Evolutionary conservation across 1,140 invertebrate species (phyloP), one percentile per base, ranked within the genome.

Genomic region (Drosophila pseudoananassae): DNA sequence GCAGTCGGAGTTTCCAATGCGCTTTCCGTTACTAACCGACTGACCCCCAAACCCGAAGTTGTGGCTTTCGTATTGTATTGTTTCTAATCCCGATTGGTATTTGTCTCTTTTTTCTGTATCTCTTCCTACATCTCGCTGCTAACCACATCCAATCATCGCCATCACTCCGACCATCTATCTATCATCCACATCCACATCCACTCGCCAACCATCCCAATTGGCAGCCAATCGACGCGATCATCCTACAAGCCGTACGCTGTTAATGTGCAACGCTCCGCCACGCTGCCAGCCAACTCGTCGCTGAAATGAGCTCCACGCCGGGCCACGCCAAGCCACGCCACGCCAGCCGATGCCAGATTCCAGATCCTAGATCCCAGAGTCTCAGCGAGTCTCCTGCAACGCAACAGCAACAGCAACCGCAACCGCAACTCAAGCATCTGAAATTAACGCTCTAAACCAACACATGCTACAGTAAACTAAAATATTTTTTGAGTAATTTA

Each of bases 181-280:
- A 17, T 53, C 31, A 74, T 56, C 36, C 45, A 17, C 20, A 59
- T 40, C 56, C 25, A 6, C 27, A 38, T n/a, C 7, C 10, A 20
- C 27, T 40, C 38, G 49, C 14, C 12, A 25, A 23, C 45, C 17
- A 45, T 45, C 23, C 23, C 40, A 43, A 66, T 55, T 31, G 76
- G 51, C 82, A 92, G 91, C 78, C 91, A 96, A 92, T 96, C 95
- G 17, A 95, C 95, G 57, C 94, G 94, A 85, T 95, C 95, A 75
- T 93, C 94, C 69, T 92, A 95, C 80, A 95, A 95, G 92, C 94
- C 94, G 82, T 95, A 94, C 75, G 91, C 94, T 82, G 85, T 91
- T 10, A 92, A 92, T 75, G 94, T 94, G 80, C 94, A 95, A 92
- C 92, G 94, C 92, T 95, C 94, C 57, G 94, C 94, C 45, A 95